Conservation (phyloP, 2,888 invertebrate genomes). For the Leptinotarsa haldemani region DNA sequence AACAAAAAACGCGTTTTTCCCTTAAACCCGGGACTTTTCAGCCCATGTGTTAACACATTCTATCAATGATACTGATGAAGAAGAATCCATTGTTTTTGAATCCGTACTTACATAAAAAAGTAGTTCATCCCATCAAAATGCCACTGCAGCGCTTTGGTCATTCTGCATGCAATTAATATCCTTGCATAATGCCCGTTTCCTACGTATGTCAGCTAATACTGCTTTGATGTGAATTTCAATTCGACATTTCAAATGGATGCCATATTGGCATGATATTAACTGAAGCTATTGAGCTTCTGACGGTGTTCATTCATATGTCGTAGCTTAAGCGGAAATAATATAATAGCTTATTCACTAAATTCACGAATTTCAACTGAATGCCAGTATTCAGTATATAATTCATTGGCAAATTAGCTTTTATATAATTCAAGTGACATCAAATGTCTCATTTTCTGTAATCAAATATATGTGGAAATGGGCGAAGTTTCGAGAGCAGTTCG, state of each 20-base stretch:
- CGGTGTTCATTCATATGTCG: neutral
- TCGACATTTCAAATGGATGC: no score
- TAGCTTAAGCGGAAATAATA: neutral
- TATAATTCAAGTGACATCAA: slow-evolving; percentile 2
- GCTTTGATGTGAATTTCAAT: neutral
- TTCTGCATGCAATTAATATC: neutral
- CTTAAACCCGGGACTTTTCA: no score
- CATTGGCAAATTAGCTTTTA: neutral
- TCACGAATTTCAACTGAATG: neutral
- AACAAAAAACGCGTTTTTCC: no score
- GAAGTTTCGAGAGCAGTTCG: neutral
- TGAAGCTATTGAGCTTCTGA: neutral
- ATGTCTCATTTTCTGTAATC: slow-evolving; percentile 5
- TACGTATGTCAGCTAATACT: neutral
- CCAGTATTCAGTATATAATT: neutral
- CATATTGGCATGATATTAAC: neutral
- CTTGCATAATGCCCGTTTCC: neutral
- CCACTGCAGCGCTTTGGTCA: no score
- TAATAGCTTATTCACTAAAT: neutral
- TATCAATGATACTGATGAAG: no score
- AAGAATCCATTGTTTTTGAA: no score
- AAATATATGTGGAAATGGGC: neutral
- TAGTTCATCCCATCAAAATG: no score
- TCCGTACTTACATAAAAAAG: no score
- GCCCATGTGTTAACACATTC: no score